phyloP scores from a whole-genome alignment of 1,140 invertebrate species.

The Daktulosphaira vitifoliae region DNA sequence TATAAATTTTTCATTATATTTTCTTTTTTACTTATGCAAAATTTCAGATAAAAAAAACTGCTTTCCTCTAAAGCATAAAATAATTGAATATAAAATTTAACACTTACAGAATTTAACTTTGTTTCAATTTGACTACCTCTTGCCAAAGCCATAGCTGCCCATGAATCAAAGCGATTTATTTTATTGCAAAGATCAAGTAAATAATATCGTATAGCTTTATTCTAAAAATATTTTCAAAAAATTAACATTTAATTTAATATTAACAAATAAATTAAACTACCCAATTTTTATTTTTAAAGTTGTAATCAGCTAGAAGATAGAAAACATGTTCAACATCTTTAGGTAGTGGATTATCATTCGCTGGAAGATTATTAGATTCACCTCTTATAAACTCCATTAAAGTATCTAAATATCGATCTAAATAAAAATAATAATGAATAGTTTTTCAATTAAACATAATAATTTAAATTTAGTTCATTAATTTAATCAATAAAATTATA shows the following conservation, averaged over 20 bases:
- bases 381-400: slow-evolving; percentile 60
- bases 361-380: slow-evolving; percentile 48
- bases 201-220: slow-evolving; percentile 70
- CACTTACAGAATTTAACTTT: slow-evolving; percentile 58
- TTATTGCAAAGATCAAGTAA: slow-evolving; percentile 71
- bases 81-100: not conserved
- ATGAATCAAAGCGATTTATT: slow-evolving; percentile 74
- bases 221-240: slow-evolving; percentile 40
- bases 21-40: too few species aligned
- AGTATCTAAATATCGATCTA: slow-evolving; percentile 43
- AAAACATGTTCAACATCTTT: slow-evolving; percentile 63
- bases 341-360: slow-evolving; percentile 45
- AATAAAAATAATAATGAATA: too few species aligned
- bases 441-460: too few species aligned
- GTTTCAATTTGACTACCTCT: slow-evolving; percentile 70
- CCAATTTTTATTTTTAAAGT: slow-evolving; percentile 79
- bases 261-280: slow-evolving; percentile 40
- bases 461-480: not conserved
- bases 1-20: too few species aligned
- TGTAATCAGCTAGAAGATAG: slow-evolving; percentile 82
- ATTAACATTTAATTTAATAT: not conserved
- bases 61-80: slow-evolving; percentile 24
- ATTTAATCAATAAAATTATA: not conserved
- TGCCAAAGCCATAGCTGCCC: slow-evolving; percentile 80
- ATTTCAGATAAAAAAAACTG: not conserved